phyloP scores from a whole-genome alignment of 2,113 vertebrate species.

The Gallinago jamesoni region DNA sequence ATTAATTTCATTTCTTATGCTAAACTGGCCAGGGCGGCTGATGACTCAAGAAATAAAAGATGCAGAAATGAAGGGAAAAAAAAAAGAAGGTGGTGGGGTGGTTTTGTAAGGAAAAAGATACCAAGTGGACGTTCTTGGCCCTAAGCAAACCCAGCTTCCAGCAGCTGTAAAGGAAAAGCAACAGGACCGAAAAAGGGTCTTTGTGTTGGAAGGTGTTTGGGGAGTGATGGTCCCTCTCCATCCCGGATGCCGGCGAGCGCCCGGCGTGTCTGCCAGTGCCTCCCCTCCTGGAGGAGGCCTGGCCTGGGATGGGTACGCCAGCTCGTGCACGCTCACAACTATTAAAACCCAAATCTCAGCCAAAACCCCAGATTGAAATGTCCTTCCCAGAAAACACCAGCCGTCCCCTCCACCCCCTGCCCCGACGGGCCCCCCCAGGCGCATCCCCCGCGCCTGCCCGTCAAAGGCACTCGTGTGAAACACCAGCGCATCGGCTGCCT shows the following conservation, averaged over 20 bases:
- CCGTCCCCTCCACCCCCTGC: accelerated
- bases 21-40: conserved; percentile 47
- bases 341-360: not conserved
- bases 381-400: accelerated
- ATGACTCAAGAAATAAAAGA: conserved; percentile 6
- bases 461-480: not conserved
- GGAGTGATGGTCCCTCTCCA: not conserved
- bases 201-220: not conserved
- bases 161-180: not conserved
- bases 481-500: not conserved
- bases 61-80: not conserved
- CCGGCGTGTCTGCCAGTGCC: accelerated
- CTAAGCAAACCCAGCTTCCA: not conserved
- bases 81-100: not conserved
- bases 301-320: accelerated
- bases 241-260: accelerated
- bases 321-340: accelerated
- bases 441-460: accelerated
- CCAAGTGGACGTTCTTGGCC: not conserved
- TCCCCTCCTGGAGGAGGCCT: accelerated
- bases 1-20: conserved; percentile 76
- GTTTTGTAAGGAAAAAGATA: not conserved
- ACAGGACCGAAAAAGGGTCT: not conserved
- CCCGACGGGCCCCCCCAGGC: not conserved
- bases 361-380: accelerated